Evolutionary conservation across 2,888 invertebrate genomes (phyloP), one percentile per base, ranked within the genome.

Genomic region (Drosophila pseudotakahashii): DNA sequence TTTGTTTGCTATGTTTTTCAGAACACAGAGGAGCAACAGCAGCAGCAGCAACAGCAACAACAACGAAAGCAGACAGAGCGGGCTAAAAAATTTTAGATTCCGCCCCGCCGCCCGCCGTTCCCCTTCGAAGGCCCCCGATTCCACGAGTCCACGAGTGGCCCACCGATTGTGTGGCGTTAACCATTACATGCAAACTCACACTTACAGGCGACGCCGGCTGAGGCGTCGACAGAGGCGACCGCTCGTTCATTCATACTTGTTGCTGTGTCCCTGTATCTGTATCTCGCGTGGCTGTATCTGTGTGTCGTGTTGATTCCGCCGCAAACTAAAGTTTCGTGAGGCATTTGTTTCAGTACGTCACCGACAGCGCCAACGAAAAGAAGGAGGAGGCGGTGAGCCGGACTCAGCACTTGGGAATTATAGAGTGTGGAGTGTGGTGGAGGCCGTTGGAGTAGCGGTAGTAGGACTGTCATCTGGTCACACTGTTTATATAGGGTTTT

Each of bases 151-250:
- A 30, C 30, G 45, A 47, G 13, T 14, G 30, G 30, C 30, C 6
- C 19, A 11, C 61, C 61, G 14, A 44, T 51, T 71, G 61, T 87
- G 67, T 64, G 86, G 80, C 85, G 85, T 85, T 78, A 84, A 88
- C 80, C 77, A 85, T 79, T 89, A 87, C 86, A 89, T 77, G 76
- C 79, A 82, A 85, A 88, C 75, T 86, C 84, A 72, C 84, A 84
- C 83, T 73, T 69, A 77, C 80, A 73, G 77, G 50, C 66, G 71
- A 53, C 60, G 51, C 51, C 51, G 52, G 44, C 69, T 44, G 58
- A 58, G 30, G 52, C 42, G 41, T 45, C 37, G 48, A 64, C 63
- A 7, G 30, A 30, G 10, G 30, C 44, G n/a, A 39, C 48, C 34
- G 55, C 58, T 67, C 79, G 73, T 81, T 81, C 87, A 86, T 81